Conservation (phyloP, 1,140 invertebrate genomes). For the Acyrthosiphon pisum region DNA sequence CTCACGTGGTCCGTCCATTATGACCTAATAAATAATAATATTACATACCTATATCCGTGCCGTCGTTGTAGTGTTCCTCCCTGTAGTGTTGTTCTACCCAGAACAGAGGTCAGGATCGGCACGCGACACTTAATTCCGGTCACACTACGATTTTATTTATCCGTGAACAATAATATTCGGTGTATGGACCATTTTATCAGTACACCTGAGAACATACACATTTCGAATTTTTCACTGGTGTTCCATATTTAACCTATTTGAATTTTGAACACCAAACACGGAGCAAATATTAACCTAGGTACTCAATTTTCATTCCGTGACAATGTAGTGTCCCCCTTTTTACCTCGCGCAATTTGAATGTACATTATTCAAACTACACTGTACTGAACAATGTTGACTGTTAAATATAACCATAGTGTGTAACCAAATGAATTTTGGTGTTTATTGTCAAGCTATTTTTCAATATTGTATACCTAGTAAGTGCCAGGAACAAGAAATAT, state of each 20-base stretch:
- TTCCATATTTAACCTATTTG: neutral
- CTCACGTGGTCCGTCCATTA: slow-evolving; percentile 56
- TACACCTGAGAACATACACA: neutral
- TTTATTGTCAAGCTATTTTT: neutral
- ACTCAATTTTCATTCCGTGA: neutral
- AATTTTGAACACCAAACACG: neutral
- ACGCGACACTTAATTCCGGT: neutral
- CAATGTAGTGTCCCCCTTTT: neutral
- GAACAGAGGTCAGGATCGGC: neutral
- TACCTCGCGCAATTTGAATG: neutral
- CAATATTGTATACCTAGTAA: neutral
- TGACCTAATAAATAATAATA: slow-evolving; percentile 49
- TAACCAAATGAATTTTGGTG: neutral
- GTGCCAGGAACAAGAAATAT: neutral
- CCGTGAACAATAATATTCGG: no score
- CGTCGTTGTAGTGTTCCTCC: neutral
- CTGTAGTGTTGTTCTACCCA: neutral
- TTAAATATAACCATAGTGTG: neutral
- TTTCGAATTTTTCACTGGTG: neutral
- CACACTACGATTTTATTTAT: neutral
- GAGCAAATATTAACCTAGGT: neutral
- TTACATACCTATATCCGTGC: neutral
- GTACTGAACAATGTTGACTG: neutral
- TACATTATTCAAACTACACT: neutral
- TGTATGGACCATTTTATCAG: no score